A percentile compares a stretch with the other conserved stretches of the same genome.
Evolutionary conservation across 2,797 vertebrate species (phyloP).

Genomic region (Danionella dracula): DNA sequence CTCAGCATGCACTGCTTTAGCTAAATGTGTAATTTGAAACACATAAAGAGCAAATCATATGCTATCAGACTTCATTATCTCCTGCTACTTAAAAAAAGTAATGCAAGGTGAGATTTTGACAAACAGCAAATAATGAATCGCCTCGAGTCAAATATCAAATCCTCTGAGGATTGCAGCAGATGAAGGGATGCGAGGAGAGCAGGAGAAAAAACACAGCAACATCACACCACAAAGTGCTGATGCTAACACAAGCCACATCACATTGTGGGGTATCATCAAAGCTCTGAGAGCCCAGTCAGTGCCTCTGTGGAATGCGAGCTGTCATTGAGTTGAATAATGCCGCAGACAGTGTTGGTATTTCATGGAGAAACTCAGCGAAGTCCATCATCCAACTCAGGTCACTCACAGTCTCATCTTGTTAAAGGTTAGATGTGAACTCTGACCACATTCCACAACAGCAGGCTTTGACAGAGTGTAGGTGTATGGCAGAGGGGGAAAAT

Average conservation of each 20-base stretch:
- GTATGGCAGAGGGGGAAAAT: slow-evolving; percentile 36
- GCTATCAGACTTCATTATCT: slow-evolving; percentile 23
- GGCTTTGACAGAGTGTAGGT: slow-evolving; percentile 49
- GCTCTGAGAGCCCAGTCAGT: slow-evolving; percentile 57
- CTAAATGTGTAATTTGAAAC: background rate
- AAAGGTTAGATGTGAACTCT: slow-evolving; percentile 54
- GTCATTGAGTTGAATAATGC: slow-evolving; percentile 67
- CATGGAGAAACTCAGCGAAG: slow-evolving; percentile 44
- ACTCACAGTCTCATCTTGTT: slow-evolving; percentile 58
- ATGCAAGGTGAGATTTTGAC: slow-evolving; percentile 37
- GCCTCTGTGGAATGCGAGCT: slow-evolving; percentile 54
- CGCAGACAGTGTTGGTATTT: slow-evolving; percentile 59
- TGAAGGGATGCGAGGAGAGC: slow-evolving; percentile 14
- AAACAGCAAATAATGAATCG: slow-evolving; percentile 42
- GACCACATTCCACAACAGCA: slow-evolving; percentile 44
- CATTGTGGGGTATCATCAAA: slow-evolving; percentile 57
- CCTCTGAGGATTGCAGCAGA: slow-evolving; percentile 13
- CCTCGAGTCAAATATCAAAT: slow-evolving; percentile 41
- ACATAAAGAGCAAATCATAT: background rate
- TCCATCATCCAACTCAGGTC: slow-evolving; percentile 63
- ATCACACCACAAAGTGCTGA: slow-evolving; percentile 61
- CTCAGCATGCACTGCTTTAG: background rate
- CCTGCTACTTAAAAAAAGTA: slow-evolving; percentile 38
- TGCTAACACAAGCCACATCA: slow-evolving; percentile 55
- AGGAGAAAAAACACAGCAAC: slow-evolving; percentile 12